These are phyloP conservation scores for Oreocharis arfaki DNA, from an alignment of 2,113 vertebrate genomes.

Conservation along the genomic window DNA sequence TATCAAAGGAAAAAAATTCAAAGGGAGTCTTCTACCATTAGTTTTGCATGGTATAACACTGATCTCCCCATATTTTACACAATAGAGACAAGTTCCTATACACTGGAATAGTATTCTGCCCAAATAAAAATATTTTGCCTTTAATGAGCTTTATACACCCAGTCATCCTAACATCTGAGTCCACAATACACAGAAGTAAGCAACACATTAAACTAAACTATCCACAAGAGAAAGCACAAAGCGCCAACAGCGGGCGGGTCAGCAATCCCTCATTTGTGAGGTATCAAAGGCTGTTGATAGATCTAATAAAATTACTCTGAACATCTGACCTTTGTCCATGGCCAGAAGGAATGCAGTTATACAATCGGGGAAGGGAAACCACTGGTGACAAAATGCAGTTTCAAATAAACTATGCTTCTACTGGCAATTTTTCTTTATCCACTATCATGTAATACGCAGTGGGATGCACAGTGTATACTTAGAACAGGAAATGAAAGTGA, in stretches of 20 bases:
- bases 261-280: conserved; percentile 48
- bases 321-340: conserved; percentile 55
- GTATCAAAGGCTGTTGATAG: conserved; percentile 52
- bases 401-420: conserved; percentile 47
- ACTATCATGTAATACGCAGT: conserved; percentile 13
- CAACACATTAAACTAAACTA: conserved; percentile 48
- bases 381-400: conserved; percentile 44
- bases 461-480: conserved; percentile 10
- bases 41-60: conserved; percentile 19
- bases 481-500: conserved; percentile 50
- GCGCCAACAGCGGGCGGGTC: background rate
- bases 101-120: background rate
- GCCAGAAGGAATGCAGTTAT: conserved; percentile 55
- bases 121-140: conserved; percentile 32
- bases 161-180: background rate
- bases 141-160: conserved; percentile 42
- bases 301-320: conserved; percentile 60
- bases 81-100: conserved; percentile 21
- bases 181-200: conserved; percentile 29
- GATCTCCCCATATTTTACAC: conserved; percentile 39
- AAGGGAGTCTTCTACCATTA: background rate
- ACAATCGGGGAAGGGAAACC: conserved; percentile 41
- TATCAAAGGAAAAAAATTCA: conserved; percentile 44
- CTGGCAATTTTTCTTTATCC: conserved; percentile 49
- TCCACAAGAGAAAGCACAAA: conserved; percentile 43